Conservation (phyloP, 2,888 invertebrate species). For the Plebejus melissa region DNA sequence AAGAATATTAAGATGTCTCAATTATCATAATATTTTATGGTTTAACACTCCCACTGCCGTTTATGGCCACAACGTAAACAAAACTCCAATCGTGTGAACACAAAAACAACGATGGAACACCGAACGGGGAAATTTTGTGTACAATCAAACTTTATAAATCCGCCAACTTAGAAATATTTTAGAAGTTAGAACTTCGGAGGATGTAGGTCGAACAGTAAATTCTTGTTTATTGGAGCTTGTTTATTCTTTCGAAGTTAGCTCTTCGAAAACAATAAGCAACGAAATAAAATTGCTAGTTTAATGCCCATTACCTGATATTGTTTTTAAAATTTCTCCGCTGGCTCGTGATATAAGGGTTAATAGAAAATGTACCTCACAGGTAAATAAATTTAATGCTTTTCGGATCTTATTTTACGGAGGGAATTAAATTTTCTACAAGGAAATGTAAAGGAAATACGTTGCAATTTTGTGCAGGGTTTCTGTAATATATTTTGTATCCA, state of each 20-base stretch:
- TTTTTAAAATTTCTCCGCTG: slow-evolving; percentile 28
- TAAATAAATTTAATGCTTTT: slow-evolving; percentile 21
- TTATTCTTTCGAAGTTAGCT: slow-evolving; percentile 29
- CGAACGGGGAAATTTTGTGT: slow-evolving; percentile 22
- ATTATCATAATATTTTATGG: neutral
- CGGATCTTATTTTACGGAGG: slow-evolving; percentile 13
- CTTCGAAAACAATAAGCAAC: slow-evolving; percentile 34
- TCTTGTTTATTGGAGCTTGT: slow-evolving; percentile 29
- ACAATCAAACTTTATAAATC: slow-evolving; percentile 27
- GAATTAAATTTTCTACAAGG: slow-evolving; percentile 17
- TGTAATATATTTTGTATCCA: neutral
- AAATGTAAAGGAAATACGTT: slow-evolving; percentile 1
- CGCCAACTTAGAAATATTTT: slow-evolving; percentile 33
- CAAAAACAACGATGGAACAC: neutral
- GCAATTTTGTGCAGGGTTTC: slow-evolving; percentile 6
- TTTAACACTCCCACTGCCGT: neutral
- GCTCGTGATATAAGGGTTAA: slow-evolving; percentile 14
- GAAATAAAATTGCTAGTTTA: slow-evolving; percentile 33
- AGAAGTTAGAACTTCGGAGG: slow-evolving; percentile 23
- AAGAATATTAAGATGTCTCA: neutral
- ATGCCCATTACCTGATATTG: slow-evolving; percentile 36
- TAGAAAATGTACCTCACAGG: slow-evolving; percentile 7
- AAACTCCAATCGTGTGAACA: slow-evolving; percentile 19
- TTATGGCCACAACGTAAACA: slow-evolving; percentile 2
- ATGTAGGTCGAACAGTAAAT: slow-evolving; percentile 31